Conservation (phyloP, 1,140 invertebrate genomes). For the Bombus confusus region DNA sequence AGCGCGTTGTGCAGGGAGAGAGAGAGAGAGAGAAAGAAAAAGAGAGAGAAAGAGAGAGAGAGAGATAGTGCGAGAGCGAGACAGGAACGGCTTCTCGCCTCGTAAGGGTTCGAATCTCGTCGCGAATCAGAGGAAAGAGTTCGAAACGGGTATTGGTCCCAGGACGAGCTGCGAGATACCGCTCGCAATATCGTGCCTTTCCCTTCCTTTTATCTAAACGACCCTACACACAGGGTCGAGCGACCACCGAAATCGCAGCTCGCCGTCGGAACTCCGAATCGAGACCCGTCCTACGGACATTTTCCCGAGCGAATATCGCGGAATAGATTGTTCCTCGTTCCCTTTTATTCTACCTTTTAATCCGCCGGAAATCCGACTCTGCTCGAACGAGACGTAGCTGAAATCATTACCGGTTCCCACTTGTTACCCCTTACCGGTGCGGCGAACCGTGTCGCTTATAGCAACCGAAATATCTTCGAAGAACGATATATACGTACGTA, state of each 20-base stretch:
- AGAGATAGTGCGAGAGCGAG: neutral
- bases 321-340: constrained; percentile 27
- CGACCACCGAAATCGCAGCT: constrained; percentile 31
- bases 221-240: neutral
- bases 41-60: neutral
- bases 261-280: neutral
- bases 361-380: neutral
- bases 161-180: constrained; percentile 58
- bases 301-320: constrained; percentile 18
- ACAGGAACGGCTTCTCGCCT: constrained; percentile 58
- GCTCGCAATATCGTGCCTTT: constrained; percentile 47
- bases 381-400: neutral
- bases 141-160: constrained; percentile 66
- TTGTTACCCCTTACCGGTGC: neutral
- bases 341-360: constrained; percentile 31
- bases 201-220: constrained; percentile 56
- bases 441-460: neutral
- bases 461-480: neutral
- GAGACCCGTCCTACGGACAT: neutral
- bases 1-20: neutral
- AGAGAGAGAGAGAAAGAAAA: neutral
- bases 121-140: constrained; percentile 63
- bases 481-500: neutral
- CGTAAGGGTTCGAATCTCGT: constrained; percentile 66
- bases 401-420: neutral